Evolutionary conservation across 2,113 vertebrate genomes (phyloP), one percentile per base, ranked within the genome.

Genomic region (Monarcha castaneiventris): DNA sequence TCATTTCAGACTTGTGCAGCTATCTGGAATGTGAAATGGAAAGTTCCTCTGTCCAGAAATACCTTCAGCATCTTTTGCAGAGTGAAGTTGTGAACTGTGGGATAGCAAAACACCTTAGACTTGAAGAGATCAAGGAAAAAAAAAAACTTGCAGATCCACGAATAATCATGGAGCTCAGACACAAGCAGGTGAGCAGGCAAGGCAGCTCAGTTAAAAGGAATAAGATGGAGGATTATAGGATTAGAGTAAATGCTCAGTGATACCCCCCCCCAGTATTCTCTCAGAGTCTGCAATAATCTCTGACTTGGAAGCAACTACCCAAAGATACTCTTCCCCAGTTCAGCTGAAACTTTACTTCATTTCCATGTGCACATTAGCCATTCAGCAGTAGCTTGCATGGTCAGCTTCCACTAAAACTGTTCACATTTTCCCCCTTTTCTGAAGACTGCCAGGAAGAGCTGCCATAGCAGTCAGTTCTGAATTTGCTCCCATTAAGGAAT

Each of bases 121-220:
- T 98, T 90, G 98, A 99, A 93, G 95, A 96, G 83, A 96, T 96
- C 68, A 98, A 97, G 91, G 98, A 95, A 80, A 96, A 97, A 75
- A 96, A 93, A 87, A 88, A 98, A 93, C 97, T 93, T 86, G 94
- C 69, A 93, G 97, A 99, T 97, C 98, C 99, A 15, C 93, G 90
- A 29, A 71, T 99, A 95, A 98, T 98, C 92, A 99, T 99, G 99
- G 99, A 99, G 94, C 97, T 98, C 76, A 98, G 99, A 73, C 99
- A 99, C 96, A 97, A 98, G 89, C 98, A 98, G 98, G 98, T 98
- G 90, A 94, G 97, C 61, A 87, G 84, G 67, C 96, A 97, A 96
- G 87, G 51, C 64, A 86, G 83, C 81, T 87, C 86, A 93, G 77
- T 97, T 97, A 88, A 96, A 97, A 97, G 82, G 78, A 96, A 76